These are phyloP conservation scores for Dermolepida albohirtum DNA, from an alignment of 2,888 invertebrate genomes.

Conservation along the genomic window DNA sequence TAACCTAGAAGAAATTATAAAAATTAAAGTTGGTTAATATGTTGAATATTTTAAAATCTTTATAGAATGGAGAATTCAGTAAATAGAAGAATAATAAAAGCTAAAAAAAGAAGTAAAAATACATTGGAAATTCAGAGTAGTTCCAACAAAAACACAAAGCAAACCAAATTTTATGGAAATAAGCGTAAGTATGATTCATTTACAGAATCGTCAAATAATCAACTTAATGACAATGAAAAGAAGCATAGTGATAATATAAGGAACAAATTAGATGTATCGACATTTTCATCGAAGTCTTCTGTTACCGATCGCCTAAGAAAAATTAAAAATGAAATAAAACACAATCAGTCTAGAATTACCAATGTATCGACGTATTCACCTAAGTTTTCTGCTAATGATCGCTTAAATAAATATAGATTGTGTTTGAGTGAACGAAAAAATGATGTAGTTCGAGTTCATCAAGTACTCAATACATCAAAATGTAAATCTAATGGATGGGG, in stretches of 20 bases:
- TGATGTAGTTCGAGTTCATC: conserved; percentile 34
- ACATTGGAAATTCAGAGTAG: background rate
- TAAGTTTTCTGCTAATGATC: conserved; percentile 45
- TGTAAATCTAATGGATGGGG: background rate
- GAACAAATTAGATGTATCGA: background rate
- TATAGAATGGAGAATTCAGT: conserved; percentile 42
- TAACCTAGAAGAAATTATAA: too few species aligned
- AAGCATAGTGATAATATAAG: too few species aligned
- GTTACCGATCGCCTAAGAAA: background rate
- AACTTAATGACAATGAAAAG: too few species aligned
- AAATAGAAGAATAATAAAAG: conserved; percentile 44
- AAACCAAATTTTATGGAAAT: too few species aligned
- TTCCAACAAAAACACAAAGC: background rate
- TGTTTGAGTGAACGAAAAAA: conserved; percentile 32
- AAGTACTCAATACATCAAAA: conserved; percentile 1
- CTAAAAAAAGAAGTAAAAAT: conserved; percentile 39
- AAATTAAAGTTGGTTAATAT: background rate
- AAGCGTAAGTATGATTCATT: too few species aligned
- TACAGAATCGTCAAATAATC: too few species aligned
- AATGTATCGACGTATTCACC: background rate
- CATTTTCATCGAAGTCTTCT: background rate
- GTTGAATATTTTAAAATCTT: background rate
- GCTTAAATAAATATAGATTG: conserved; percentile 44
- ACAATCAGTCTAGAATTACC: background rate
- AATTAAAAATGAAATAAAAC: background rate